Conservation (phyloP, 2,888 invertebrate genomes). For the Habroteleia sp. region DNA sequence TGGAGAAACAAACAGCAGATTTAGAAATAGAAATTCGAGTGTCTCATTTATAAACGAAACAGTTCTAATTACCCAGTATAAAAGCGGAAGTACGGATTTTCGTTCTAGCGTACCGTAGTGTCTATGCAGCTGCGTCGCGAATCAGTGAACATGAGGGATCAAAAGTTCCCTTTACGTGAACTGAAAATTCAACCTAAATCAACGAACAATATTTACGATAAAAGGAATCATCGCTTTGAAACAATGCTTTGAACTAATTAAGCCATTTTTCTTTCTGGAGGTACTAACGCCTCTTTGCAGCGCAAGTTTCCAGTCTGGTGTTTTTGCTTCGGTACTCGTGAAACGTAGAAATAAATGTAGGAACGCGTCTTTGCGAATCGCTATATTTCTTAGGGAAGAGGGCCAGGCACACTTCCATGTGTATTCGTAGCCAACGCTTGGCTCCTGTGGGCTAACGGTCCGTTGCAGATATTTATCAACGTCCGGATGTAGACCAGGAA, state of each 20-base stretch:
- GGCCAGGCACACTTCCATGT: constrained; percentile 55
- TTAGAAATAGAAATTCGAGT: too few relatives aligned
- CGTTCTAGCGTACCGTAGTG: constrained; percentile 70
- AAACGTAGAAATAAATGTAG: constrained; percentile 60
- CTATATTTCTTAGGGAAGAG: constrained; percentile 63
- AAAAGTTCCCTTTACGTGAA: neutral
- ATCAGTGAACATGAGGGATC: constrained; percentile 43
- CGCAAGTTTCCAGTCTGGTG: constrained; percentile 20
- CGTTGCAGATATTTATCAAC: constrained; percentile 65
- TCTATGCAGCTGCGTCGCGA: constrained; percentile 72
- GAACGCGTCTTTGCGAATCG: constrained; percentile 59
- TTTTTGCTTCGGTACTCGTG: constrained; percentile 53
- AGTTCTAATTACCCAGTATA: constrained; percentile 28
- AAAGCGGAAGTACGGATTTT: constrained; percentile 43
- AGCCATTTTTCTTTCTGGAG: constrained; percentile 41
- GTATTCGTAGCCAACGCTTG: constrained; percentile 45
- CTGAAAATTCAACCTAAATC: constrained; percentile 7
- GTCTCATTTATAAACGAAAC: constrained; percentile 6
- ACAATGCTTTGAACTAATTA: constrained; percentile 46
- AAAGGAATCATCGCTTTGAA: constrained; percentile 39
- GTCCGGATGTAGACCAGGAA: constrained; percentile 64
- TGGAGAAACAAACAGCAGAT: too few relatives aligned
- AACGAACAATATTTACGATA: constrained; percentile 40
- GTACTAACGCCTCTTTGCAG: constrained; percentile 25
- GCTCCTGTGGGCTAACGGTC: constrained; percentile 64